Percentiles rank a stretch among this genome's conserved stretches.
Evolutionary conservation across 2,797 vertebrate genomes (phyloP).

Genomic region (Rhincodon typus): DNA sequence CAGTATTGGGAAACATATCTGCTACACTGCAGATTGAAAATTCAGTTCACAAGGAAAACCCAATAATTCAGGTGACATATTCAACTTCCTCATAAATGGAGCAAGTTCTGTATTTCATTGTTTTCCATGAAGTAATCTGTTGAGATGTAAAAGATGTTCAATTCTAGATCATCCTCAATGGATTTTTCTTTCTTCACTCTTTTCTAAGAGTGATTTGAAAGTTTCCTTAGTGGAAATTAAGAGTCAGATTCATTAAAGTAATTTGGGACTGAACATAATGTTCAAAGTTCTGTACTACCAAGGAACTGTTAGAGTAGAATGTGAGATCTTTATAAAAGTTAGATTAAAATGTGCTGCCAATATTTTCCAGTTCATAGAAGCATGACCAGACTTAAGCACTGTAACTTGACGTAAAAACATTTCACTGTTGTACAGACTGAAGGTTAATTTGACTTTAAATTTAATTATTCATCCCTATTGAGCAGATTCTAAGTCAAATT

Average conservation of each 20-base stretch:
- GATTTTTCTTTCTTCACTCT: not conserved
- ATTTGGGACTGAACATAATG: not conserved
- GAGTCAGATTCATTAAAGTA: not conserved
- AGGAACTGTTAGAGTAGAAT: too few species aligned
- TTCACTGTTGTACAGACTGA: too few species aligned
- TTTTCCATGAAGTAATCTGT: not conserved
- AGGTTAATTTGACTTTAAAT: too few species aligned
- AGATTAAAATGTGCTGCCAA: too few species aligned
- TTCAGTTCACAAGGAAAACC: not conserved
- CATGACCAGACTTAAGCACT: too few species aligned
- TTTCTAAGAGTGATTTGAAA: not conserved
- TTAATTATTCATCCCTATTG: too few species aligned
- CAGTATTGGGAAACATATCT: not conserved
- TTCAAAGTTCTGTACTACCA: not conserved
- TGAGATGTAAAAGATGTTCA: not conserved
- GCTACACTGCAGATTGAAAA: not conserved
- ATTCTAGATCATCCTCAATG: not conserved
- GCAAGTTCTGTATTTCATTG: not conserved
- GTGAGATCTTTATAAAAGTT: too few species aligned
- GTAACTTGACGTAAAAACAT: too few species aligned
- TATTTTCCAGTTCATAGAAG: too few species aligned
- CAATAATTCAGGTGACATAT: not conserved
- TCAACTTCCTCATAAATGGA: not conserved
- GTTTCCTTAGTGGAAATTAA: not conserved
- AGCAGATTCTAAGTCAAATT: too few species aligned